Evolutionary conservation across 2,888 invertebrate genomes (phyloP).

Genomic region (Lasiommata megera): DNA sequence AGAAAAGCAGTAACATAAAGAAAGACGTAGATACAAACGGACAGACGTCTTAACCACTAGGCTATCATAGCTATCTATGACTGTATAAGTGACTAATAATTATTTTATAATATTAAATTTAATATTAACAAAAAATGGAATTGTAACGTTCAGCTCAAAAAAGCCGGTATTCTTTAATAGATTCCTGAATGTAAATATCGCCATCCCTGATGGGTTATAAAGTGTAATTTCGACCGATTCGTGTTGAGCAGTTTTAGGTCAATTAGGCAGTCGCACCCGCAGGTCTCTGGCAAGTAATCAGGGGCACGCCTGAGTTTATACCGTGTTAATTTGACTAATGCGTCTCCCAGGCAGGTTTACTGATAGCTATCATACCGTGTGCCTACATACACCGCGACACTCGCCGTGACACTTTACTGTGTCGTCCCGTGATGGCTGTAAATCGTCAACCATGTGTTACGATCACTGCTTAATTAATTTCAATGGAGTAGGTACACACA

Average conservation of each 20-base stretch:
- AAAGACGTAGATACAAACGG: too few species aligned
- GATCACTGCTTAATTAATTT: background rate
- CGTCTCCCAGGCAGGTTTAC: conserved; percentile 58
- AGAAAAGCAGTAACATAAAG: too few species aligned
- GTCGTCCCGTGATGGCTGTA: background rate
- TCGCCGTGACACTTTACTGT: background rate
- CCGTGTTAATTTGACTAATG: conserved; percentile 82
- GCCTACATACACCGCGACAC: conserved; percentile 2
- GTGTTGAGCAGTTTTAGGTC: conserved; percentile 80
- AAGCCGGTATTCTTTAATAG: too few species aligned
- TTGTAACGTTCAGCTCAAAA: too few species aligned
- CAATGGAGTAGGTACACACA: too few species aligned
- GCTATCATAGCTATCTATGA: too few species aligned
- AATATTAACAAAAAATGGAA: too few species aligned
- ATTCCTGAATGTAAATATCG: too few species aligned
- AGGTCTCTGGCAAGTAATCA: conserved; percentile 64
- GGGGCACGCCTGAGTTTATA: conserved; percentile 76
- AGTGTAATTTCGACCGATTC: conserved; percentile 74
- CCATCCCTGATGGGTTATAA: conserved; percentile 64
- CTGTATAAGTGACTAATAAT: too few species aligned
- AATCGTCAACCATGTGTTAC: background rate
- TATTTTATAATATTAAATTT: too few species aligned
- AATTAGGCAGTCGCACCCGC: conserved; percentile 78
- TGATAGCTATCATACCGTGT: conserved; percentile 16
- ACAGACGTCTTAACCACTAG: too few species aligned